These are phyloP conservation scores for Neostethus bicornis DNA, from an alignment of 2,797 vertebrate genomes.

Conservation along the genomic window DNA sequence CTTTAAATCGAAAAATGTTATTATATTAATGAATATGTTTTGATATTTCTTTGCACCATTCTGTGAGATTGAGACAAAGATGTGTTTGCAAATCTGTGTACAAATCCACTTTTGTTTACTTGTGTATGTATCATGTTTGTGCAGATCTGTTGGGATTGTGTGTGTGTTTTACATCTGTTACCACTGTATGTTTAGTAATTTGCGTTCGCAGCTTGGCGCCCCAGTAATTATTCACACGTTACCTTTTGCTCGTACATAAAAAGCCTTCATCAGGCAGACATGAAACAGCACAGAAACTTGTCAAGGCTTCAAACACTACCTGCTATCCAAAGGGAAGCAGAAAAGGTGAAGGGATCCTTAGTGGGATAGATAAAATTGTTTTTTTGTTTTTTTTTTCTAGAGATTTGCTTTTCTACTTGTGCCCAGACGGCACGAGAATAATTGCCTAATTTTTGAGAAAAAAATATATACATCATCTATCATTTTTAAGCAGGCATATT, in stretches of 20 bases:
- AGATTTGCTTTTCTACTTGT: constrained; percentile 61
- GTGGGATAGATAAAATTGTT: constrained; percentile 73
- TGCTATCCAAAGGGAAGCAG: constrained; percentile 70
- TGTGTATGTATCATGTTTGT: constrained; percentile 36
- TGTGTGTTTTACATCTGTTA: constrained; percentile 76
- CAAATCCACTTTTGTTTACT: constrained; percentile 50
- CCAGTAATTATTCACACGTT: constrained; percentile 80
- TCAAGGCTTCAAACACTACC: constrained; percentile 80
- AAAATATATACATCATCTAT: too few relatives aligned
- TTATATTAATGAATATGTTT: constrained; percentile 14
- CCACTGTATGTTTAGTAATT: constrained; percentile 73
- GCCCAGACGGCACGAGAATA: constrained; percentile 50
- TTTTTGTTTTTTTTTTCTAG: constrained; percentile 74
- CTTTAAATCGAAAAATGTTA: constrained; percentile 3
- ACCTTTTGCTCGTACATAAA: constrained; percentile 82
- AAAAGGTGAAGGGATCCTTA: constrained; percentile 76
- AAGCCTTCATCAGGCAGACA: constrained; percentile 80
- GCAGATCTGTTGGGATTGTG: constrained; percentile 32
- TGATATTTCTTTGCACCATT: constrained; percentile 2
- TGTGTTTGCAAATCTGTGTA: constrained; percentile 1
- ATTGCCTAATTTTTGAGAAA: constrained; percentile 49
- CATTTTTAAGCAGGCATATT: too few relatives aligned
- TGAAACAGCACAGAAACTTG: constrained; percentile 74
- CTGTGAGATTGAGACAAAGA: constrained; percentile 17
- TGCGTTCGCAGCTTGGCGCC: constrained; percentile 82